Base-by-base conservation (phyloP, 2,113 vertebrate species). In the Hemicordylus capensis region DNA sequence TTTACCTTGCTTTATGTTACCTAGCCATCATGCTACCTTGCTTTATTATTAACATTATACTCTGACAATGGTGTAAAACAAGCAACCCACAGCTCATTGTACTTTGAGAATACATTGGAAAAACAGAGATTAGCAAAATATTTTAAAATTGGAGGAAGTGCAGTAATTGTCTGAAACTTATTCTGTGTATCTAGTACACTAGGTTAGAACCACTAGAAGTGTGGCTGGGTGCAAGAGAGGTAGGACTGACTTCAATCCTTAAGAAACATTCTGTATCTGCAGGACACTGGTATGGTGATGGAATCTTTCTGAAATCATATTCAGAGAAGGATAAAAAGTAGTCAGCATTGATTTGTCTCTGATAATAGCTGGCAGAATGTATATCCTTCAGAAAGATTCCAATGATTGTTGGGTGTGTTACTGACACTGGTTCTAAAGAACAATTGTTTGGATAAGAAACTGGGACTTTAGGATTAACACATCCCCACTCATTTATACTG, bases 301-400 rank as follows among this genome's bases (percentile, higher is more conserved):
- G 81, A 2, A 3, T 5, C 77, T 72, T 81, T 39, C 58, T 63
- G 58, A 76, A 54, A 4, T 76, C 10, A 1, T 63, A 37, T 59
- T 39, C 39, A 63, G 46, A 34, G 7, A 74, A 61, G 31, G 7
- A 83, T 74, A 74, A 83, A 20, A 74, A 44, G 7, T 46, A 34
- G 48, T 81, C 66, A 74, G 31, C 42, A 74, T 37, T 73, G 67
- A 73, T 82, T 82, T 61, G 61, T 73, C 56, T 73, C 54, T 83
- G 81, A n/a, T 82, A 83, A 28, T 59, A n/a, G 69, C 28, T 61
- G 66, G 54, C 28, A 74, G 42, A 63, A 74, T 59, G 9, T 61
- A 56, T 81, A 81, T 11, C 34, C 48, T 70, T 69, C 58, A 79
- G 59, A 79, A 81, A 70, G 15, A 70, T 70, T 31, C 34, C 31